Evolutionary conservation across 2,113 vertebrate genomes (phyloP).

Genomic region (Nannobrachium achirus): DNA sequence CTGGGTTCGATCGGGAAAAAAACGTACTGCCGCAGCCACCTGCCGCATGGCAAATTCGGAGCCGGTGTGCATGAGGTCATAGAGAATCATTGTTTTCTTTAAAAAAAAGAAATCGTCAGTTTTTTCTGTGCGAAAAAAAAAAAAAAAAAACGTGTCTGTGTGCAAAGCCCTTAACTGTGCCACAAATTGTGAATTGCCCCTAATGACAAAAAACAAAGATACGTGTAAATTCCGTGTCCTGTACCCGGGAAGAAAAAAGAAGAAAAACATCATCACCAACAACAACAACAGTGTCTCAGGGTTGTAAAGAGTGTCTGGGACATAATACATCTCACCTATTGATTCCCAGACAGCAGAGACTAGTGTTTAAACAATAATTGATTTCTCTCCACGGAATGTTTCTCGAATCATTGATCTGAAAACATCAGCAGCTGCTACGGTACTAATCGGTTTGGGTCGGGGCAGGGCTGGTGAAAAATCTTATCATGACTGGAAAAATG

Average conservation of each 20-base stretch:
- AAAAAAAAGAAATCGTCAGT: too few relatives aligned
- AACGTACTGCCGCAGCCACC: too few relatives aligned
- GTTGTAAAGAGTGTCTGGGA: conserved; percentile 74
- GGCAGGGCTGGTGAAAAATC: conserved; percentile 80
- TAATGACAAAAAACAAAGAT: conserved; percentile 22
- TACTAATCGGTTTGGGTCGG: conserved; percentile 78
- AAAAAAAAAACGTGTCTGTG: too few relatives aligned
- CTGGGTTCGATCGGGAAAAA: too few relatives aligned
- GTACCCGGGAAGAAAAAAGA: conserved; percentile 51
- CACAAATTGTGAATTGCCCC: conserved; percentile 28
- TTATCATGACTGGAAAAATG: conserved; percentile 72
- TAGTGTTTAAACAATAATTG: conserved; percentile 84
- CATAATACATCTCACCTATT: conserved; percentile 81
- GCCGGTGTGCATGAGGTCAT: too few relatives aligned
- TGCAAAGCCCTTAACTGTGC: too few relatives aligned
- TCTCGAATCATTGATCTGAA: conserved; percentile 82
- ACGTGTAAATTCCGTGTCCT: conserved; percentile 17
- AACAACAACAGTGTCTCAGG: conserved; percentile 69
- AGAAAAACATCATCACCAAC: too few relatives aligned
- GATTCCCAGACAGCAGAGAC: conserved; percentile 78
- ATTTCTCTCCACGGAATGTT: conserved; percentile 82
- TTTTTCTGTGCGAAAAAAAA: too few relatives aligned
- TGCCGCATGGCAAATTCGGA: too few relatives aligned
- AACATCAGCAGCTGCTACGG: conserved; percentile 76
- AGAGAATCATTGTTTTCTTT: too few relatives aligned